These are phyloP conservation scores for Callitettix versicolor DNA, from an alignment of 1,140 invertebrate species.

Conservation along the genomic window DNA sequence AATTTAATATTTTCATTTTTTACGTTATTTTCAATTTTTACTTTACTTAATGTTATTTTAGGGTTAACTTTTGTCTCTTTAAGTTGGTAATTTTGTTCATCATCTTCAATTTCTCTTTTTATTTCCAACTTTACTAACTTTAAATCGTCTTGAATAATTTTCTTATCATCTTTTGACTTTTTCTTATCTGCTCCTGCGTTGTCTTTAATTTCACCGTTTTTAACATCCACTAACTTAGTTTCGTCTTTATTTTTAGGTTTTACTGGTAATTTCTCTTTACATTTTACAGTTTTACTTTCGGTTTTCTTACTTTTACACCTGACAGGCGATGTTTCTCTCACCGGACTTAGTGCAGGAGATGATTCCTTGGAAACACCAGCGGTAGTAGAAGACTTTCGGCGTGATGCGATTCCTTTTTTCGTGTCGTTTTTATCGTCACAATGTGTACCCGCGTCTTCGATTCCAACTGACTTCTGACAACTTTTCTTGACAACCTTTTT, in stretches of 20 bases:
- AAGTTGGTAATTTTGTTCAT: slow-evolving; percentile 10
- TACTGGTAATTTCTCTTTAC: not conserved
- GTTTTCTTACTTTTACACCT: not conserved
- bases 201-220: not conserved
- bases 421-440: not conserved
- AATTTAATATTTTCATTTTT: not conserved
- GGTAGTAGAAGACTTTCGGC: not conserved
- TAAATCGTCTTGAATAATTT: not conserved
- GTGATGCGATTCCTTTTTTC: slow-evolving; percentile 10
- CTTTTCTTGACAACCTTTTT: slow-evolving; percentile 1
- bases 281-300: not conserved
- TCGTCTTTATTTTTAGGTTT: not conserved
- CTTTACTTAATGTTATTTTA: not conserved
- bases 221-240: not conserved
- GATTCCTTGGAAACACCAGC: not conserved
- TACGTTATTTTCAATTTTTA: not conserved
- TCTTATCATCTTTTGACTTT: not conserved
- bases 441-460: not conserved
- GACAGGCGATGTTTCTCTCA: not conserved
- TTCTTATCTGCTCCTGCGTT: not conserved
- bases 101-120: slow-evolving; percentile 8
- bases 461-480: not conserved
- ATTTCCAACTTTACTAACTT: not conserved
- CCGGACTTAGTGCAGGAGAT: slow-evolving; percentile 2
- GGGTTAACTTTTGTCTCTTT: too few species aligned